A percentile compares a stretch with the other conserved stretches of the same genome.
Evolutionary conservation across 2,797 vertebrate genomes (phyloP).

Genomic region (Macrochelys suwanniensis): DNA sequence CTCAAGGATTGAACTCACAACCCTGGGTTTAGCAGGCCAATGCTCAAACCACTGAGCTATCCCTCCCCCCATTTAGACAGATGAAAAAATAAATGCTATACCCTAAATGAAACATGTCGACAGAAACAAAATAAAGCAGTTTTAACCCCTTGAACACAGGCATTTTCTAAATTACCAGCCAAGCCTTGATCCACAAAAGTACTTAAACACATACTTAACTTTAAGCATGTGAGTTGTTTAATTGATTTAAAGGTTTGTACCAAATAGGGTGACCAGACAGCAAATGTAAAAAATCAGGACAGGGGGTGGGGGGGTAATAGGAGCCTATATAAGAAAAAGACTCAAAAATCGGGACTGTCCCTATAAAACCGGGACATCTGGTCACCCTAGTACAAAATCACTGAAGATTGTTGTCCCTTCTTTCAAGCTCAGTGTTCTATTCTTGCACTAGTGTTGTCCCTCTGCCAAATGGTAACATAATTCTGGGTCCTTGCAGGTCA

Average conservation of each 20-base stretch:
- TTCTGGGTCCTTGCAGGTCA: not conserved
- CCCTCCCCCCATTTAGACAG: not conserved
- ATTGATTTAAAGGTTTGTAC: not conserved
- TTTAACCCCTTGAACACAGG: not conserved
- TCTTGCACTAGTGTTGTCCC: not conserved
- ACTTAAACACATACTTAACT: not conserved
- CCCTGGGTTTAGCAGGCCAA: too few relatives aligned
- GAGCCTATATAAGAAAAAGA: too few relatives aligned
- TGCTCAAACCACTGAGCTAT: too few relatives aligned
- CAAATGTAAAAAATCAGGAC: too few relatives aligned
- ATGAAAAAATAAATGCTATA: constrained; percentile 23
- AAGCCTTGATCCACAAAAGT: not conserved
- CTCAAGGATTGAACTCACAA: too few relatives aligned
- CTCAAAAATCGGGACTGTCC: too few relatives aligned
- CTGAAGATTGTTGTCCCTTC: not conserved
- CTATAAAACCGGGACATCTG: too few relatives aligned
- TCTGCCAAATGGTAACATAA: not conserved
- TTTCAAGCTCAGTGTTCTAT: not conserved
- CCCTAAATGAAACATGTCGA: not conserved
- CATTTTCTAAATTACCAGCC: not conserved
- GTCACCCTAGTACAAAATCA: not conserved
- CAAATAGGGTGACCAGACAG: too few relatives aligned
- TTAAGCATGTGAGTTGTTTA: not conserved
- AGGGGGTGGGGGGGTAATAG: too few relatives aligned
- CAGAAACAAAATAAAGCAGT: not conserved